Conservation (phyloP, 2,797 vertebrate species). For the Chelidonichthys spinosus region DNA sequence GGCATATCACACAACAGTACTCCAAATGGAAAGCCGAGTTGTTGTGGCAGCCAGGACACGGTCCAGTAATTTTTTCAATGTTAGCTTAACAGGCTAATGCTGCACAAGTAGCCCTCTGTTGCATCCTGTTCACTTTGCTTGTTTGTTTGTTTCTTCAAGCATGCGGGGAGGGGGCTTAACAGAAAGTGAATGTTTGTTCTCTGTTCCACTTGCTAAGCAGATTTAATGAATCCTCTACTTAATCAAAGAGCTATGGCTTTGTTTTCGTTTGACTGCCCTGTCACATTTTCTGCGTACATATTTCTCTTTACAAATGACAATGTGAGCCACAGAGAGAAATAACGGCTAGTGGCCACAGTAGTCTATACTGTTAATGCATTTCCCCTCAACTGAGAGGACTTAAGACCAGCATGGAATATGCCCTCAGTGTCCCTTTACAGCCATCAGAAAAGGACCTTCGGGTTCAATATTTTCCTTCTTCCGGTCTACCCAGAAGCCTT, state of each 20-base stretch:
- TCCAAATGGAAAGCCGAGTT: constrained; percentile 52
- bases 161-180: constrained; percentile 33
- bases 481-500: constrained; percentile 49
- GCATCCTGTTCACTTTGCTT: constrained; percentile 53
- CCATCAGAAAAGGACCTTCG: constrained; percentile 66
- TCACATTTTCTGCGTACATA: constrained; percentile 46
- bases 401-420: constrained; percentile 25
- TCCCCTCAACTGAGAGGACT: constrained; percentile 40
- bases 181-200: constrained; percentile 73
- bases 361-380: constrained; percentile 42
- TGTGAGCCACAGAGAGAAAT: constrained; percentile 13
- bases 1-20: constrained; percentile 64
- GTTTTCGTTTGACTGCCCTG: constrained; percentile 38
- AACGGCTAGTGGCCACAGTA: constrained; percentile 5
- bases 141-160: constrained; percentile 77
- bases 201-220: constrained; percentile 77
- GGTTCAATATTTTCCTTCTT: constrained; percentile 79
- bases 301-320: constrained; percentile 48
- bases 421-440: constrained; percentile 58
- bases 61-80: constrained; percentile 63
- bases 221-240: constrained; percentile 79
- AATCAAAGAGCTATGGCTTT: constrained; percentile 69
- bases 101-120: constrained; percentile 73
- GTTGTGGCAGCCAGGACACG: constrained; percentile 33
- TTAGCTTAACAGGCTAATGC: constrained; percentile 77